Conservation (phyloP, 2,113 vertebrate genomes). For the Enhydra lutris region DNA sequence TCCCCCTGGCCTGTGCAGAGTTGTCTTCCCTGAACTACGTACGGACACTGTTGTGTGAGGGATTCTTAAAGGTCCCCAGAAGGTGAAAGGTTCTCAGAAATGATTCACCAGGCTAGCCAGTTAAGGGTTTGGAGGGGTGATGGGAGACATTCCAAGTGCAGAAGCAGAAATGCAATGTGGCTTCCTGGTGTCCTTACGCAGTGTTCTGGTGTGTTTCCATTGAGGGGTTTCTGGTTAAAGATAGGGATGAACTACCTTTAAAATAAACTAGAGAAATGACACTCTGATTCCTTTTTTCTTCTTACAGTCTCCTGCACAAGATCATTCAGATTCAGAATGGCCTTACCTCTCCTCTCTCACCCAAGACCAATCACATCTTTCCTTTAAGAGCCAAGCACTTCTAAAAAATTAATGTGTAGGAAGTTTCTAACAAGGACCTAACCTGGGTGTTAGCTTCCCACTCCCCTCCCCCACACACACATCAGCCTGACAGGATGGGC, state of each 20-base stretch:
- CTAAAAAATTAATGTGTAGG: background rate
- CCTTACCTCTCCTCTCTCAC: background rate
- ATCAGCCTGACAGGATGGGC: fast-evolving
- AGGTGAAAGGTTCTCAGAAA: background rate
- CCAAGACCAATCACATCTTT: background rate
- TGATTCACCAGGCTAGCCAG: background rate
- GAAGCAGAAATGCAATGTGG: background rate
- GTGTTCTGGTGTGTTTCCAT: background rate
- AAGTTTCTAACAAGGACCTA: background rate
- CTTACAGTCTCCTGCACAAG: background rate
- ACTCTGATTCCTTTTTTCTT: background rate
- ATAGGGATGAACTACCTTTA: background rate
- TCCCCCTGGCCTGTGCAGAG: background rate
- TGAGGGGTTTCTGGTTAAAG: background rate
- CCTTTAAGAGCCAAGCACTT: background rate
- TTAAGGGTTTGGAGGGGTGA: background rate
- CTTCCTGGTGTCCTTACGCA: background rate
- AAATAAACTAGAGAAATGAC: background rate
- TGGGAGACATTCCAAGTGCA: background rate
- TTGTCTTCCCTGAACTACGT: background rate
- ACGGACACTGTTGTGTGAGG: background rate
- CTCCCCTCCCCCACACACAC: background rate
- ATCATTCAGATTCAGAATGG: background rate
- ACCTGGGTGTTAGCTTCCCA: fast-evolving
- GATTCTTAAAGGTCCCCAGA: background rate